Conservation (phyloP, 2,797 vertebrate genomes). For the Anisognathus igniventris region DNA sequence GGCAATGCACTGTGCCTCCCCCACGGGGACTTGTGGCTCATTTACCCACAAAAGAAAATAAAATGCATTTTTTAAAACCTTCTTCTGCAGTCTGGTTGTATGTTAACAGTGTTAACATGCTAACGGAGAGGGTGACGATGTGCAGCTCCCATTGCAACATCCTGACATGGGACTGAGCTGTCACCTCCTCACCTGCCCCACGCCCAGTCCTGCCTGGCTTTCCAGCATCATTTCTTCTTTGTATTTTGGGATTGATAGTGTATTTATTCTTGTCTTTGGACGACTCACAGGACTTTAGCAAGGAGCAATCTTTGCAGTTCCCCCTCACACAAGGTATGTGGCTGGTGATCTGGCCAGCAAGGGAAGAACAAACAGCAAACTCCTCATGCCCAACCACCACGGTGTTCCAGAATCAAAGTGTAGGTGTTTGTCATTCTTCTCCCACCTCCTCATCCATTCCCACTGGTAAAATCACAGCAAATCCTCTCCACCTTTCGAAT, state of each 20-base stretch:
- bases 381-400: accelerated
- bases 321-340: accelerated
- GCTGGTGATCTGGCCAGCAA: accelerated
- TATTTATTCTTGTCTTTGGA: neutral
- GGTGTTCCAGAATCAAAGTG: neutral
- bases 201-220: accelerated
- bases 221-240: neutral
- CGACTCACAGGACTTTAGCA: neutral
- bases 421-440: neutral
- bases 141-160: neutral
- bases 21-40: accelerated
- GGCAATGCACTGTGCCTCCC: neutral
- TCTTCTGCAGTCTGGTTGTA: neutral
- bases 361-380: neutral
- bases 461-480: neutral
- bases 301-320: neutral
- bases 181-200: neutral
- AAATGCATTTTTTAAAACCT: neutral
- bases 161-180: neutral
- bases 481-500: neutral
- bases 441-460: neutral
- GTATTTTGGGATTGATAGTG: neutral
- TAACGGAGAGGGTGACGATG: accelerated
- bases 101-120: neutral
- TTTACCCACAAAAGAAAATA: neutral